Evolutionary conservation across 1,140 invertebrate genomes (phyloP), one percentile per base, ranked within the genome.

Genomic region (Sitodiplosis mosellana): DNA sequence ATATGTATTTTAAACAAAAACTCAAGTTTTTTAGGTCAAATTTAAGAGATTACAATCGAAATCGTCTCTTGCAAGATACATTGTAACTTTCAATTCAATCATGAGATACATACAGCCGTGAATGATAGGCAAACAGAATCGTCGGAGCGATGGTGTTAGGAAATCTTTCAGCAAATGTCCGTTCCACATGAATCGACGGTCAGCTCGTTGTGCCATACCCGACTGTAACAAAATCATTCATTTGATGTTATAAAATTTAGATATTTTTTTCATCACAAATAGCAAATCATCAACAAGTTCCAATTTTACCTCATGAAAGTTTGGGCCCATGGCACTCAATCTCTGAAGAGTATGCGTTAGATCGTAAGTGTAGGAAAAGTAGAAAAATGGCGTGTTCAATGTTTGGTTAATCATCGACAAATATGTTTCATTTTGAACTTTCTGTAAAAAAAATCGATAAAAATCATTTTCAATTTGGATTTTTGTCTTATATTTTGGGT

Each of bases 161-260:
- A 77, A 75, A 33, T 81, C 74, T 38, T 76, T 70, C 37, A 96
- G 65, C 2, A 96, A 66, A 66, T 83, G 72, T 2, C 76, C 71
- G 64, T 99, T 99, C 94, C 94, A 99, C 6, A 95, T 72, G 68
- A 97, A 97, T 43, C 88, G 71, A 18, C 71, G 65, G 65, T 96
- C 90, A 10, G 91, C 89, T 41, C 84, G 71, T 51, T 80, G 75
- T 50, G 80, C 71, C 33, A 88, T 63, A 45, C 76, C 76, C 64
- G 74, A 73, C 70, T 78, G 59, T 33, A 67, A 65, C 52, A 53
- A n/a, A n/a, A n/a, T n/a, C n/a, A n/a, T n/a, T n/a, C n/a, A n/a
- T n/a, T n/a, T n/a, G n/a, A n/a, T n/a, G n/a, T n/a, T n/a, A n/a
- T n/a, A n/a, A n/a, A n/a, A n/a, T n/a, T n/a, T n/a, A n/a, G n/a